Percentiles rank a stretch among this genome's conserved stretches.
phyloP scores from a whole-genome alignment of 30 jellyfish, hydroid and myxozoan genomes.

The Turritopsis rubra region DNA sequence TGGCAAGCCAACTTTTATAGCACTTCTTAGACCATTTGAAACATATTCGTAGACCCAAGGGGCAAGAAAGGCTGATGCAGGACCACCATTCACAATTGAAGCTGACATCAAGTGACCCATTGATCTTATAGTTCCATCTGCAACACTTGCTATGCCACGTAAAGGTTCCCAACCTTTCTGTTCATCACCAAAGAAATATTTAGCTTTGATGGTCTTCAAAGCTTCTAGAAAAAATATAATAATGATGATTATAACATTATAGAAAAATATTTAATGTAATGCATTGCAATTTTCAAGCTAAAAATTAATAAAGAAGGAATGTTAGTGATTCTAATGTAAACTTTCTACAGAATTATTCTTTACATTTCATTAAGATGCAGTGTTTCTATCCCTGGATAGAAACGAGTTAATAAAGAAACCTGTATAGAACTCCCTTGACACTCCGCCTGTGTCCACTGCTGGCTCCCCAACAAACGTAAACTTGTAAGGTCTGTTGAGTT shows the following conservation, averaged over 20 bases:
- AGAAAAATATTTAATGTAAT: neutral
- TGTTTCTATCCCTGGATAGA: neutral
- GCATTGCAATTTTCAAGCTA: neutral
- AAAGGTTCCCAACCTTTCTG: constrained; percentile 16
- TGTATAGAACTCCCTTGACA: too few species aligned
- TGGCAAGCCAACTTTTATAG: neutral
- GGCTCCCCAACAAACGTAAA: too few species aligned
- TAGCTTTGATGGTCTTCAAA: constrained; percentile 13
- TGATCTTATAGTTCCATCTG: constrained; percentile 25
- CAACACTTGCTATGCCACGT: constrained; percentile 30
- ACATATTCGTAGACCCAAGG: constrained; percentile 28
- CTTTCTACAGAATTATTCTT: neutral
- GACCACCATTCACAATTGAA: constrained; percentile 28
- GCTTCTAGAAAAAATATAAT: neutral
- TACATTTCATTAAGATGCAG: neutral
- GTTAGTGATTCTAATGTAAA: too few species aligned
- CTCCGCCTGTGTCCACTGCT: too few species aligned
- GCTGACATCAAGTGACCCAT: constrained; percentile 31
- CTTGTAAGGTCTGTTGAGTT: too few species aligned
- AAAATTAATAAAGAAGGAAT: neutral
- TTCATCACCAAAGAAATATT: constrained; percentile 27
- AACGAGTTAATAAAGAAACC: neutral
- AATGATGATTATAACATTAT: neutral
- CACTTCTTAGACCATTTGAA: constrained; percentile 11
- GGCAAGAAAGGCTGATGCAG: constrained; percentile 35